Percentiles rank a stretch among this genome's conserved stretches.
Conservation (phyloP, 2,113 vertebrate species). For the Dromas ardeola region DNA sequence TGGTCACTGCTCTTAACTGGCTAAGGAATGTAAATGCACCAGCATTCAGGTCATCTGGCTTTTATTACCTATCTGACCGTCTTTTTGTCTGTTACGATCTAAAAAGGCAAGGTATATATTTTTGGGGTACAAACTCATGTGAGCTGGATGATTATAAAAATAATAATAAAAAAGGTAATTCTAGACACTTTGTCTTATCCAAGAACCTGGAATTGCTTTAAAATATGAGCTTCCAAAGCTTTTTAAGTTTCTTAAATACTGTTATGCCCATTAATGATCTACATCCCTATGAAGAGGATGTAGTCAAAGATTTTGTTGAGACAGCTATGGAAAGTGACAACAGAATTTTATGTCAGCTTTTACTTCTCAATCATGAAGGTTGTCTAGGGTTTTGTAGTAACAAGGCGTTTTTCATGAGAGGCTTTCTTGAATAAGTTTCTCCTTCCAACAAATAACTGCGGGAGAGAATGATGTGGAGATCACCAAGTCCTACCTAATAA, state of each 20-base stretch:
- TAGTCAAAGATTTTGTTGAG: neutral
- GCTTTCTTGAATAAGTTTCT: neutral
- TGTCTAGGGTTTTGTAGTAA: neutral
- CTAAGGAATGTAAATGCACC: neutral
- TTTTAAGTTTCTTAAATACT: neutral
- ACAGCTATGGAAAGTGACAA: neutral
- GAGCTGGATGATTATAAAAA: neutral
- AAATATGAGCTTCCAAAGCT: neutral
- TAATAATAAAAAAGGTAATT: neutral
- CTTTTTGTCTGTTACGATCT: neutral
- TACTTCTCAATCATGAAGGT: neutral
- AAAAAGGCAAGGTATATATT: neutral
- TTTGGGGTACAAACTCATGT: neutral
- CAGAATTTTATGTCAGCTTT: neutral
- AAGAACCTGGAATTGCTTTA: neutral
- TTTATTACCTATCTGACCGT: neutral
- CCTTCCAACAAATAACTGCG: neutral
- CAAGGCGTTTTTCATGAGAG: neutral
- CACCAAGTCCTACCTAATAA: neutral
- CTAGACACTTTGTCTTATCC: neutral
- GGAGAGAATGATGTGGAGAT: neutral
- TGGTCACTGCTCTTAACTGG: neutral
- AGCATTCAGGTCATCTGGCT: neutral
- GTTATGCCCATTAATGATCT: neutral
- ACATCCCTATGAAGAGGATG: neutral